Conservation (phyloP, 2,113 vertebrate genomes). For the Alaudala cheleensis region DNA sequence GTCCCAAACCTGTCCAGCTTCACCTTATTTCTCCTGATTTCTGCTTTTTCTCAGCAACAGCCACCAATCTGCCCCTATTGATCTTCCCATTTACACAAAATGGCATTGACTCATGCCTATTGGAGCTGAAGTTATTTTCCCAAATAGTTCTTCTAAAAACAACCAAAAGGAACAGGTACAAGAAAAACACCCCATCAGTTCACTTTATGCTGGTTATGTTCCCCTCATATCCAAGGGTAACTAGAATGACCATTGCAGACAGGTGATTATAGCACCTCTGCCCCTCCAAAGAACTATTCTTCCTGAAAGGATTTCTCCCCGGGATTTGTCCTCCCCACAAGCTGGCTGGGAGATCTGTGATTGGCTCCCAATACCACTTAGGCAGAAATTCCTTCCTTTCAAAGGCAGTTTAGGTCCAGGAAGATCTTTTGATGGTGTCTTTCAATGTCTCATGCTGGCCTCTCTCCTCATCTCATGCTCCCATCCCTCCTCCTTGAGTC, state of each 20-base stretch:
- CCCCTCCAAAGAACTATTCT: background rate
- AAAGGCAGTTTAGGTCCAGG: background rate
- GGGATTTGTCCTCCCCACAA: background rate
- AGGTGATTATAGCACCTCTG: background rate
- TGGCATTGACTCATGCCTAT: background rate
- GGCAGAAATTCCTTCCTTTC: background rate
- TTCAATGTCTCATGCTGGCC: background rate
- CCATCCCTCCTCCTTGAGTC: background rate
- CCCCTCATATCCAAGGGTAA: background rate
- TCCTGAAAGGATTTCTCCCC: background rate
- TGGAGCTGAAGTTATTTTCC: background rate
- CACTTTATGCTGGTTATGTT: background rate
- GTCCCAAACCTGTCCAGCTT: background rate
- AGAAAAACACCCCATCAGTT: background rate
- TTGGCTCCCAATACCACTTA: background rate
- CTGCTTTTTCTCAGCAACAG: background rate
- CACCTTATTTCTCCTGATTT: background rate
- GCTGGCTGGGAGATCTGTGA: background rate
- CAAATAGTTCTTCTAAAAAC: background rate
- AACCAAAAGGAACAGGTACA: background rate
- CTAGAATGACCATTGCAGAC: background rate
- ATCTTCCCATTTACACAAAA: background rate
- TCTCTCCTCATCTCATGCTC: background rate
- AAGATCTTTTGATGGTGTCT: background rate
- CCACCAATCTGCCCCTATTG: background rate